phyloP scores from a whole-genome alignment of 2,888 invertebrate species.

The Oligia strigilis region DNA sequence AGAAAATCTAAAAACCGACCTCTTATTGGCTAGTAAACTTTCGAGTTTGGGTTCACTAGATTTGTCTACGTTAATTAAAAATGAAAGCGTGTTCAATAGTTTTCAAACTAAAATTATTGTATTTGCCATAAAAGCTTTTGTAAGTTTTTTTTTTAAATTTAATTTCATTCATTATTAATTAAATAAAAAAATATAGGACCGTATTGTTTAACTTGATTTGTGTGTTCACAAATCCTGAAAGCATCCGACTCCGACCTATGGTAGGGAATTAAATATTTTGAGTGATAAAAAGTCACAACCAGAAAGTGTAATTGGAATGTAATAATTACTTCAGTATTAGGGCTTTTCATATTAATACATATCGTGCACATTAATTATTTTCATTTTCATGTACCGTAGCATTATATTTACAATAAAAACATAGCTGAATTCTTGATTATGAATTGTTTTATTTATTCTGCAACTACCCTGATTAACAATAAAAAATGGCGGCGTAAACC shows the following conservation, averaged over 20 bases:
- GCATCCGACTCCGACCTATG: neutral
- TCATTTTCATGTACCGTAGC: slow-evolving; percentile 31
- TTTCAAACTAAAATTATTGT: neutral
- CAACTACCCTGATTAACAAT: neutral
- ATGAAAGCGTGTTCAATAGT: neutral
- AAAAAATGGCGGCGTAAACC: neutral
- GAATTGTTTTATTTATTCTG: slow-evolving; percentile 27
- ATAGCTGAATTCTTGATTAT: slow-evolving; percentile 12
- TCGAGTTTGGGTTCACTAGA: neutral
- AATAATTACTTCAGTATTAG: slow-evolving; percentile 54
- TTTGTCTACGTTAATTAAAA: neutral
- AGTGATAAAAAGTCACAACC: slow-evolving; percentile 10
- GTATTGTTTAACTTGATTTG: slow-evolving; percentile 3
- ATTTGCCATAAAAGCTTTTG: neutral
- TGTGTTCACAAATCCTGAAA: neutral
- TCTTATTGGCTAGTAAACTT: neutral
- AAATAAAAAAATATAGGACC: neutral
- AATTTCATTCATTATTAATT: neutral
- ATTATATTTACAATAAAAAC: slow-evolving; percentile 44
- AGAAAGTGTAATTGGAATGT: slow-evolving; percentile 22
- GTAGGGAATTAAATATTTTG: neutral
- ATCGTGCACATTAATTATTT: slow-evolving; percentile 29
- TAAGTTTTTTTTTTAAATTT: neutral
- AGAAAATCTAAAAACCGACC: neutral
- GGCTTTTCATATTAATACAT: slow-evolving; percentile 19